A percentile compares a stretch with the other conserved stretches of the same genome.
Conservation (phyloP, 92 coral and sea anemone genomes). For the Porites cylindrica region DNA sequence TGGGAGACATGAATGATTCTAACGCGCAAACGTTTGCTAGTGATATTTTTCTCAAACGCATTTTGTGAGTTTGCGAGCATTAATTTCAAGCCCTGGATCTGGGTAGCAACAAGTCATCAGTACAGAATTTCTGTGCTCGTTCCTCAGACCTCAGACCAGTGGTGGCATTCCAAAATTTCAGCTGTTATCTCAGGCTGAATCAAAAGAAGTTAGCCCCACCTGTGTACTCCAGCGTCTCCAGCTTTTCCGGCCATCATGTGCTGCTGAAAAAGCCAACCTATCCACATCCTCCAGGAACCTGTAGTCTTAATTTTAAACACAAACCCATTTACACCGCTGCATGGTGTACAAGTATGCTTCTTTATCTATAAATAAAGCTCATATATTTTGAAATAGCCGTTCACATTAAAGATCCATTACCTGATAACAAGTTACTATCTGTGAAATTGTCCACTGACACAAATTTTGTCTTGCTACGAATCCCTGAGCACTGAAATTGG, state of each 20-base stretch:
- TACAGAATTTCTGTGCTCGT: no score
- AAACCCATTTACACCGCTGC: neutral
- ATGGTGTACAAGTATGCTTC: no score
- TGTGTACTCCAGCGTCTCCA: conserved; percentile 59
- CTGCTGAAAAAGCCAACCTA: conserved; percentile 80
- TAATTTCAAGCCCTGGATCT: no score
- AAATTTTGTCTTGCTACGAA: conserved; percentile 82
- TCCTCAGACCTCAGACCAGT: neutral
- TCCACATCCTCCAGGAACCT: conserved; percentile 88
- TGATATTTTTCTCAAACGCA: no score
- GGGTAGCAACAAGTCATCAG: no score
- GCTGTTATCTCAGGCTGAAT: neutral
- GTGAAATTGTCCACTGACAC: conserved; percentile 71
- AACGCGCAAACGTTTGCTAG: no score
- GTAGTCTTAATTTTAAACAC: conserved; percentile 59
- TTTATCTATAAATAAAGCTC: no score
- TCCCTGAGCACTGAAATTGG: conserved; percentile 76
- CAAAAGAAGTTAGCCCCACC: conserved; percentile 50
- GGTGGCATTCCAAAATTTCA: neutral
- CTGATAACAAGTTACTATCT: conserved; percentile 79
- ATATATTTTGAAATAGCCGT: neutral
- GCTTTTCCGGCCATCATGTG: conserved; percentile 52
- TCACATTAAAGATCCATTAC: conserved; percentile 25
- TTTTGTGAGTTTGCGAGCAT: no score
- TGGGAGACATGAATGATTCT: no score